phyloP scores from a whole-genome alignment of 1,140 invertebrate species.

The Diorhabda elongata region DNA sequence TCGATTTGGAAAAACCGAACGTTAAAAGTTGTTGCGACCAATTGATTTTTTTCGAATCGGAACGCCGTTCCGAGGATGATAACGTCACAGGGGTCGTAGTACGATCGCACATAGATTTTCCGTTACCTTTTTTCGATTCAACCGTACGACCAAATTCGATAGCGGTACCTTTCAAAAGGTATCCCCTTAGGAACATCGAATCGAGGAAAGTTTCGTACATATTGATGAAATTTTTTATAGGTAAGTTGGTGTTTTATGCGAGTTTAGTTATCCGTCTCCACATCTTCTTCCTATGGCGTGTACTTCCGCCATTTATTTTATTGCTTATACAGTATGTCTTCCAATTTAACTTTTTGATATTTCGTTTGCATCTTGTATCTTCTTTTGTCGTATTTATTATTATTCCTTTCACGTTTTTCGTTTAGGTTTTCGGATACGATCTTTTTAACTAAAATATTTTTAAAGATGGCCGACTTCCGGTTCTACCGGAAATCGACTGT shows the following conservation, averaged over 20 bases:
- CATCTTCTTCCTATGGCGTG: no score
- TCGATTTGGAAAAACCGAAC: constrained; percentile 9
- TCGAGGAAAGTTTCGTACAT: constrained; percentile 52
- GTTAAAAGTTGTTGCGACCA: constrained; percentile 12
- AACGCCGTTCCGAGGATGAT: constrained; percentile 12
- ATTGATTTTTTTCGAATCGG: constrained; percentile 21
- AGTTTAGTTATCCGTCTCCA: no score
- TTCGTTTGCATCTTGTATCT: no score
- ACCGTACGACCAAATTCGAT: constrained; percentile 48
- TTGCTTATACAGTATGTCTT: no score
- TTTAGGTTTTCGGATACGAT: no score
- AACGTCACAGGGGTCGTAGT: neutral
- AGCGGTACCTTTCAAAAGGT: constrained; percentile 49
- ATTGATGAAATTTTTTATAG: constrained; percentile 54
- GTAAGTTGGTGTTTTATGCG: constrained; percentile 36
- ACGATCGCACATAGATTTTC: constrained; percentile 32
- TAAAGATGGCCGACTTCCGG: no score
- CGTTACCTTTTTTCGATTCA: constrained; percentile 52
- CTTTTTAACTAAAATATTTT: no score
- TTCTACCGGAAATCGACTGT: no score
- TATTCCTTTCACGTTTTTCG: no score
- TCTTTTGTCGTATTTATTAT: no score
- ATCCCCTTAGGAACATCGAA: constrained; percentile 52
- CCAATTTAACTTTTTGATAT: no score
- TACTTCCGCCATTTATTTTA: no score